These are phyloP conservation scores for Chaetura pelagica DNA, from an alignment of 2,113 vertebrate genomes.

Conservation along the genomic window DNA sequence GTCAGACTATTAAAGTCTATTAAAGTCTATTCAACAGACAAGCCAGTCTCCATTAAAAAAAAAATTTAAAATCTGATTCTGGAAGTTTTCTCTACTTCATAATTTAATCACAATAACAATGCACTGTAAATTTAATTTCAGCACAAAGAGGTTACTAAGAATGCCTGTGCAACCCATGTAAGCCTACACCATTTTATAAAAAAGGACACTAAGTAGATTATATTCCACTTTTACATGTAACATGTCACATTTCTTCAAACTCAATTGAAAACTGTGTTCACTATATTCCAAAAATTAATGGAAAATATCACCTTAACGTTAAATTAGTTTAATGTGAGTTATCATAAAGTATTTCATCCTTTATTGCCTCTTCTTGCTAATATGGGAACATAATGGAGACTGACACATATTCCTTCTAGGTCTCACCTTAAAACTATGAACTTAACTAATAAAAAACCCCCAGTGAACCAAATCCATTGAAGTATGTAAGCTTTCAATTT, in stretches of 20 bases:
- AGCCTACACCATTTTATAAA: background rate
- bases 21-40: too few species aligned
- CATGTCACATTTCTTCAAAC: background rate
- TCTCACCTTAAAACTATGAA: background rate
- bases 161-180: background rate
- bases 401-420: background rate
- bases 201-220: background rate
- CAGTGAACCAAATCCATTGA: background rate
- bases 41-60: slow-evolving; percentile 15
- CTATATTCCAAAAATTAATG: background rate
- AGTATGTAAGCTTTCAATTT: background rate
- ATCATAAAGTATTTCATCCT: background rate
- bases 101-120: slow-evolving; percentile 16
- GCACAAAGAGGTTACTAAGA: slow-evolving; percentile 13
- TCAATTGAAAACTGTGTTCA: background rate
- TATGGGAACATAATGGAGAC: background rate
- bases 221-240: background rate
- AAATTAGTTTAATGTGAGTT: background rate
- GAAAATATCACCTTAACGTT: slow-evolving; percentile 7
- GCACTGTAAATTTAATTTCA: slow-evolving; percentile 17
- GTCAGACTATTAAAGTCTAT: background rate
- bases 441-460: background rate
- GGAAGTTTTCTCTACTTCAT: background rate
- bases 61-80: background rate
- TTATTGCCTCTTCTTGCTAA: background rate